A percentile compares a stretch with the other conserved stretches of the same genome.
Conservation (phyloP, 1,140 invertebrate species). For the Neodiprion pinetum region DNA sequence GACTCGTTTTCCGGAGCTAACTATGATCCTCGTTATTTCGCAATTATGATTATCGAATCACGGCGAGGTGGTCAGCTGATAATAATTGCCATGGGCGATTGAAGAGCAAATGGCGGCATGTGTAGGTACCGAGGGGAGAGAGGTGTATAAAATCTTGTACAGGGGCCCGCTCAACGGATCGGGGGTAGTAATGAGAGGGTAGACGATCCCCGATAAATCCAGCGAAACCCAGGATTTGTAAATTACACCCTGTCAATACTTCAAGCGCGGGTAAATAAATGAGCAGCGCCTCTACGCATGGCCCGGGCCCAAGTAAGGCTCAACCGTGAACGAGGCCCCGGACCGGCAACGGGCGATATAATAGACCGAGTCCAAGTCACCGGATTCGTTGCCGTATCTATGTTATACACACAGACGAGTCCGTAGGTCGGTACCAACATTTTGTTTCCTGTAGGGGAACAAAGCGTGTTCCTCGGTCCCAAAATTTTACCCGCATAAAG, state of each 20-base stretch:
- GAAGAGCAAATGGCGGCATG: not conserved
- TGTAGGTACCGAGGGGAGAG: conserved; percentile 21
- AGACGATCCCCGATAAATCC: conserved; percentile 62
- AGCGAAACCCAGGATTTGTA: conserved; percentile 62
- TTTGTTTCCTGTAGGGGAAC: not conserved
- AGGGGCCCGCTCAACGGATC: not conserved
- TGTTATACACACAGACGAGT: not conserved
- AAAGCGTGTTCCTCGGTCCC: not conserved
- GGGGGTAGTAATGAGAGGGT: conserved; percentile 60
- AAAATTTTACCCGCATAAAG: not conserved
- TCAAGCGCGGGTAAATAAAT: conserved; percentile 52
- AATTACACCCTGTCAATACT: conserved; percentile 62
- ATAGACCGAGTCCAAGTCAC: conserved; percentile 2
- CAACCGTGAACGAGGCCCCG: not conserved
- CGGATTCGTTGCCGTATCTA: not conserved
- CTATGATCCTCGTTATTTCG: not conserved
- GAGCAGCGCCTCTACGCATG: conserved; percentile 49
- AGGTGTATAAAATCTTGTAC: not conserved
- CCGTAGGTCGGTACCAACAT: not conserved
- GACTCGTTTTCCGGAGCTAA: not conserved
- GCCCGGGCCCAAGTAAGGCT: conserved; percentile 8
- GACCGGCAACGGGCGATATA: not conserved
- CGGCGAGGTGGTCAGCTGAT: conserved; percentile 1
- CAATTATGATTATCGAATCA: not conserved
- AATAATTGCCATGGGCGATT: not conserved